Base-by-base conservation (phyloP, 2,888 invertebrate species). In the Onchidella celtica region DNA sequence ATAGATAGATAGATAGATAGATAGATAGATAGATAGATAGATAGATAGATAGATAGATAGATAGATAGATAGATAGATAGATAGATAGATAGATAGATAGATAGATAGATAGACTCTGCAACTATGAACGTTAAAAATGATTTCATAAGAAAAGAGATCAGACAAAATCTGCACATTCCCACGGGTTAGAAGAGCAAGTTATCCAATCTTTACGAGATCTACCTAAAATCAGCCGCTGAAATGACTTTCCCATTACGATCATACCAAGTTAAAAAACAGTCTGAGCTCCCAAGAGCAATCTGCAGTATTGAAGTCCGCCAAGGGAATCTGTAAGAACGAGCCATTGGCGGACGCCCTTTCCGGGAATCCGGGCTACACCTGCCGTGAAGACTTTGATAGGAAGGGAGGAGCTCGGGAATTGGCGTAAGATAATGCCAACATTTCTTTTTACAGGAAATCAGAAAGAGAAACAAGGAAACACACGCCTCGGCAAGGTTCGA, bases 381-480 rank as follows among this genome's bases (percentile, higher is more conserved):
- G n/a, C n/a, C n/a, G n/a, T n/a, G n/a, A 6, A 47, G 47, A 47
- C 9, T 6, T 6, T 47, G 6, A 17, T 11, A 59, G 34, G 59
- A 34, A 59, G 36, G 24, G n/a, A 72, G 32, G 32, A 34, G 14
- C 2, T 29, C 2, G 9, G 3, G 24, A 59, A 72, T 59, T 55
- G n/a, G 24, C 9, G 72, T 72, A 34, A 57, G 59, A 72, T 72
- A 72, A 72, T 72, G 72, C 59, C 72, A 72, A 34, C 9, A 3
- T 57, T 36, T 72, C 57, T 72, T 32, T 59, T 59, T 57, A 59
- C 72, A 57, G 57, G 72, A 72, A 57, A 14, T 11, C 57, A n/a
- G 1, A 21, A n/a, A 14, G 27, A 59, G 11, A n/a, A 21, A 21
- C 55, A 70, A 29, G 32, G 29, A 70, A 21, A 27, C 24, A 17